Evolutionary conservation across 2,888 invertebrate genomes (phyloP).

Genomic region (Hoplodrina ambigua): DNA sequence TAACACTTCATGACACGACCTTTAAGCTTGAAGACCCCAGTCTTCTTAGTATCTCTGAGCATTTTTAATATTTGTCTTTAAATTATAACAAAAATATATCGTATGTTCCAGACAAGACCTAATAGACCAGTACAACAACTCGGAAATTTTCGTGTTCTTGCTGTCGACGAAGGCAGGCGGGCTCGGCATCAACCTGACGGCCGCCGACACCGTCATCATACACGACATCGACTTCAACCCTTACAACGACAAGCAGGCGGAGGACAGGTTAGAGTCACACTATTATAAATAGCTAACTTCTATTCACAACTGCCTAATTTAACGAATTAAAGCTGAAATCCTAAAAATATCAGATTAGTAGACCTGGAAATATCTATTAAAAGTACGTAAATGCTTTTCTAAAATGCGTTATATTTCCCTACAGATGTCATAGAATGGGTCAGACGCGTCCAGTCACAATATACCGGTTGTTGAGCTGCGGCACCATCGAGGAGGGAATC

Average conservation of each 20-base stretch:
- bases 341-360: too few relatives aligned
- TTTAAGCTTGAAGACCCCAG: too few relatives aligned
- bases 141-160: slow-evolving; percentile 97
- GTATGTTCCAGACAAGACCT: slow-evolving; percentile 93
- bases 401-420: neutral
- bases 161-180: slow-evolving; percentile 98
- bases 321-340: too few relatives aligned
- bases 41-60: too few relatives aligned
- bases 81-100: too few relatives aligned
- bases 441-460: slow-evolving; percentile 96
- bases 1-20: too few relatives aligned
- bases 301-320: too few relatives aligned
- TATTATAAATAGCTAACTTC: too few relatives aligned
- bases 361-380: too few relatives aligned
- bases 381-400: neutral
- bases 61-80: too few relatives aligned
- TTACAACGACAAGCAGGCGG: slow-evolving; percentile 99
- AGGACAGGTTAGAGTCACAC: slow-evolving; percentile 92
- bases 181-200: slow-evolving; percentile 97
- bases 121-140: slow-evolving; percentile 96
- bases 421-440: slow-evolving; percentile 94
- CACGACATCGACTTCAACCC: slow-evolving; percentile 99
- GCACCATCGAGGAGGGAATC: slow-evolving; percentile 98
- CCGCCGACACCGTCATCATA: slow-evolving; percentile 98
- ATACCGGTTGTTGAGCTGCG: slow-evolving; percentile 95